Base-by-base conservation (phyloP, 2,888 invertebrate genomes). In the Scaptomyza flava region DNA sequence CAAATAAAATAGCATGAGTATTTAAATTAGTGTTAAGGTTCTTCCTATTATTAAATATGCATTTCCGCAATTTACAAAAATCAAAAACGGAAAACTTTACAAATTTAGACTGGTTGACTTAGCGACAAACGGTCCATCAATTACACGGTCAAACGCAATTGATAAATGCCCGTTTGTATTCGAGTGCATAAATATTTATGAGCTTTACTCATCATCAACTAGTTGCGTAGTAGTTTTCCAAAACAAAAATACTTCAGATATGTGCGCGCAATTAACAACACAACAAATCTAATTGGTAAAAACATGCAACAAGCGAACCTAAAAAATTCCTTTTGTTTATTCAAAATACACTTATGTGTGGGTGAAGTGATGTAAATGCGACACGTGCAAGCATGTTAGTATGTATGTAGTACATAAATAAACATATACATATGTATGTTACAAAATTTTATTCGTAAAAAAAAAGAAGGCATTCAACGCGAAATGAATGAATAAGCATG, bases 401-500 rank as follows among this genome's bases (percentile, higher is more conserved):
- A 38, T 41, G 41, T 41, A 41, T 41, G 45, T 17, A 27, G 45
- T 17, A 27, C 27, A 27, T 27, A 31, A 23, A 23, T 47, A 48
- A 27, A 27, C 36, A 36, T 17, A 27, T 8, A 20, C 5, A 6
- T 20, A 45, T 20, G 20, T 20, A 4, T 9, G n/a, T 23, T 20
- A 34, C 33, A 34, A 23, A 50, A 34, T 12, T 20, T 34, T 12
- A 50, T 50, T 50, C 78, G 74, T 81, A 78, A 65, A 68, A 77
- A 78, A 65, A 68, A 77, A 14, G 38, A n/a, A 77, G 51, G 61
- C 84, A 72, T 65, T 62, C 75, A 62, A 70, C 51, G 65, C 57
- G 45, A 56, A 56, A 33, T 73, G 77, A 81, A 81, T 85, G 82
- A 63, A 79, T 69, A 76, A 79, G 72, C 65, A 76, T 45, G 59